Base-by-base conservation (phyloP, 2,113 vertebrate genomes). In the Columbina picui region DNA sequence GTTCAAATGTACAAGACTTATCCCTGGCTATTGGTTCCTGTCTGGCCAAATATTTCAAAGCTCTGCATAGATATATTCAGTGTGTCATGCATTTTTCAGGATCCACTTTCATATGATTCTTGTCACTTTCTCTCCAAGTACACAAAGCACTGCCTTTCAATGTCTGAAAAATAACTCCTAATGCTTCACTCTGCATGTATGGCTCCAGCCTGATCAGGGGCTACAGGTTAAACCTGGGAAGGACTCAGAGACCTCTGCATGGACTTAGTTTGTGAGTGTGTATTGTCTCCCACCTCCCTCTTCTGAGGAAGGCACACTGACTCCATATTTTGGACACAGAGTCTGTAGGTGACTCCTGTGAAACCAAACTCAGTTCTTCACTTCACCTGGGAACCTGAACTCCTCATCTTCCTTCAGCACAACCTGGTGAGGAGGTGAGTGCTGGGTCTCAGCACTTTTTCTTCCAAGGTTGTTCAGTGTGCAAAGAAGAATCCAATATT, bases 171-270 rank as follows among this genome's bases (percentile, higher is more conserved):
- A 36, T 19, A 34, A 3, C 27, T 71, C 14, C 8, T 59, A 39
- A 49, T 3, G 2, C 19, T 63, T 80, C 27, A 19, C 12, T 87
- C 43, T 84, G 23, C 41, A 3, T 50, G 26, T 55, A 55, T 59
- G 12, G 38, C 20, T 59, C 52, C 53, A 55, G 27, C 14, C 56
- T 49, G 53, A 80, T 13, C 6, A 73, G 43, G 39, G 36, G 21
- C n/a, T 69, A 10, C 19, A 74, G 21, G 27, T 32, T 43, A 61
- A 83, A 77, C 9, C 25, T 25, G 17, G 20, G 15, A 67, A 83
- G 23, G 82, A 86, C 45, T 73, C 77, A 0, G 0, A n/a, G 10
- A 14, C 3, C 6, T 65, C 23, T 56, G 22, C 7, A 2, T 9
- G 27, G 67, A 49, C 14, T 7, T 38, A 36, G 7, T 50, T 68